Base-by-base conservation (phyloP, 1,140 invertebrate species). In the Cecropterus lyciades region DNA sequence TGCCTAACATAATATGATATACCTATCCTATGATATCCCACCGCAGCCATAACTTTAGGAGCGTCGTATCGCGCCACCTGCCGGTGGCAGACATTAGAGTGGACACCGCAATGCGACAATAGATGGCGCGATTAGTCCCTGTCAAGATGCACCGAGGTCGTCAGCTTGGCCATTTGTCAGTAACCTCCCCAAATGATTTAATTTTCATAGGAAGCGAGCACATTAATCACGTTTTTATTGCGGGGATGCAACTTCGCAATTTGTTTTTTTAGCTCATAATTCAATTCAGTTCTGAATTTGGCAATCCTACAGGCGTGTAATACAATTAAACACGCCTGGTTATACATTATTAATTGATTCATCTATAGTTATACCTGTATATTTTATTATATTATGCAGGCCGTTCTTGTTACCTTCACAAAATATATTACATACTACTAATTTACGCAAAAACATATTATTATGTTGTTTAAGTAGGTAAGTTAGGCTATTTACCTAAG, bases 71-170 rank as follows among this genome's bases (percentile, higher is more conserved):
- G 59, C 70, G 72, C 56, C 65, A 69, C 48, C 64, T 76, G 75
- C 62, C 57, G n/a, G n/a, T n/a, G 68, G 68, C 73, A 69, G 73
- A 79, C 74, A 77, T 70, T 68, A 71, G 55, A 72, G 42, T 69
- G 78, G 76, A 85, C 77, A 80, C 53, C 72, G 79, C 60, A 72
- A 73, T 63, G 73, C 70, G 64, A 72, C 77, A 77, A 91, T 87
- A 89, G 88, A 91, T 91, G 88, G 81, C 86, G 82, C 73, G 73
- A 91, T 88, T 89, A 86, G 84, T 89, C 67, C 49, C 10, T 65
- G 86, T 87, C 88, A 82, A 64, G 74, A 80, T 75, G 67, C 69
- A 78, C 72, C 73, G 69, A 69, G 70, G 69, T 79, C 72, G 84
- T 84, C 82, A 87, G 82, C 83, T 87, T 86, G 80, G 77, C 74